Evolutionary conservation across 2,113 vertebrate genomes (phyloP), one percentile per base, ranked within the genome.

Genomic region (Sander lucioperca): DNA sequence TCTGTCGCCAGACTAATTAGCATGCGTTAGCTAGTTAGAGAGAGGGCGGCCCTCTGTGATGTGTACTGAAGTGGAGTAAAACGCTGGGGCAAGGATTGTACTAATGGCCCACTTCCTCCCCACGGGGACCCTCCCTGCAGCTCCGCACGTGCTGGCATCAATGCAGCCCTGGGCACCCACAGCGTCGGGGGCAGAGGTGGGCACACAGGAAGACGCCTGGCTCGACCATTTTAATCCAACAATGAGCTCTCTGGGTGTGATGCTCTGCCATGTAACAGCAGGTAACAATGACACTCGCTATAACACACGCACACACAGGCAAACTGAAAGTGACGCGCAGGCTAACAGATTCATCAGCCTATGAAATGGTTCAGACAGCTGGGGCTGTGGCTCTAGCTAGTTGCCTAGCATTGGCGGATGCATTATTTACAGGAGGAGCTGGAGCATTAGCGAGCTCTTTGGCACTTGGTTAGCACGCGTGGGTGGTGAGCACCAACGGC

Each of bases 31-130:
- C 88, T 89, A 83, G 91, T 92, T 87, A 92, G 91, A 11, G 81
- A 80, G 87, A 91, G 87, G 90, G 90, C 88, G 86, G 91, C 87
- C 88, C 81, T 86, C 70, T 91, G 87, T 93, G 92, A 93, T 93
- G 91, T 94, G 88, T 90, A 91, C 89, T 91, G 89, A 91, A 94
- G 89, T 94, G 91, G 83, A 93, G 90, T 89, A 88, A 94, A 94
- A 92, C 48, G 88, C 82, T 58, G 81, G 92, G 93, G 92, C 91
- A 91, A 89, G 92, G 91, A 90, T 87, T 81, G 80, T 75, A 80
- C 91, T 95, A 95, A 95, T 94, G 92, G 92, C 91, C 89, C 87
- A 79, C 86, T 94, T 94, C 93, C 92, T 92, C 88, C 91, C 94
- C 71, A 65, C 10, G 21, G 91, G 82, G 80, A 87, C 83, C 79